Evolutionary conservation across 2,797 vertebrate genomes (phyloP), one percentile per base, ranked within the genome.

Genomic region (Tragopan temminckii): DNA sequence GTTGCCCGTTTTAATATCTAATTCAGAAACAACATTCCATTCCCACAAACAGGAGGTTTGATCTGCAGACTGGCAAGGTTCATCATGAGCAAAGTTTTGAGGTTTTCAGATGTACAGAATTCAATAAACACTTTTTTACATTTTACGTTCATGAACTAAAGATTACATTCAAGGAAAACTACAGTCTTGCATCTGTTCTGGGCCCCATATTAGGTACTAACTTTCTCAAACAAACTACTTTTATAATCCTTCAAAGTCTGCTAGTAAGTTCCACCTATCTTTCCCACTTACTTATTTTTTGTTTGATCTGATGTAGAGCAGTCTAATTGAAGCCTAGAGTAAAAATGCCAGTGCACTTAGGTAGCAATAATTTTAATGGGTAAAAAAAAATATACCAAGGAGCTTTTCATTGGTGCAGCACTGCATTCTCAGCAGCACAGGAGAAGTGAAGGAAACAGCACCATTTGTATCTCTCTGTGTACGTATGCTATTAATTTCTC

Each of bases 361-460:
- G 8, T 58, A 27, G 31, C 31, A 36, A 53, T 27, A 42, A 6
- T 67, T 74, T 46, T 42, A 61, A 48, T 53, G 20, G 35, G 8
- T 43, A 24, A 40, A 48, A 48, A 29, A 19, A 1, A 36, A 16
- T 53, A 45, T 67, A 18, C 17, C 62, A 33, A 20, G 27, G 19
- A 72, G 48, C 20, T 78, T 77, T 31, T 9, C 24, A 43, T 18
- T 66, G 35, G 13, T 57, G 36, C 43, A 64, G n/a, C 18, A 17
- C 94, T 85, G 53, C 59, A 62, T 76, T 80, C 29, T 33, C 33
- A 69, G 45, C n/a, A 71, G 33, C 27, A 57, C 78, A 84, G 23
- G 17, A 13, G 1, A 0, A 1, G 6, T 63, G 15, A 76, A 71
- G 23, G 6, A 63, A 66, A 81, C 57, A 33, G 19, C n/a, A 80